Base-by-base conservation (phyloP, 2,888 invertebrate genomes). In the Tenthredo livida region DNA sequence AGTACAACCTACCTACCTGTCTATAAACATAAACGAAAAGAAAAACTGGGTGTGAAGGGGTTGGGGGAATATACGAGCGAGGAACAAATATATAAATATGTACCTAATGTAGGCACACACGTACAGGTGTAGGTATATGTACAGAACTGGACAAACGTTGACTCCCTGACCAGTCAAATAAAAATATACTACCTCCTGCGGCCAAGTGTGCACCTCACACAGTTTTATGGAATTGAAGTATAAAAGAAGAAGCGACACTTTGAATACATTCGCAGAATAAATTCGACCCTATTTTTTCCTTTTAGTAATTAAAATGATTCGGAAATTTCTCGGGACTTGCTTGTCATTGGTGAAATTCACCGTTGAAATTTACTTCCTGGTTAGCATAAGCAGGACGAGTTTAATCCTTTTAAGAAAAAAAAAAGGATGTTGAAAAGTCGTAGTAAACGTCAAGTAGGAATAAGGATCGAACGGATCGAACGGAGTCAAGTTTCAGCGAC, bases 401-500 rank as follows among this genome's bases (percentile, higher is more conserved):
- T 25, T 25, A 61, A 61, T 25, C 61, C 61, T 12, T 21, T 7
- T 2, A 33, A 33, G 4, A 33, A 33, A 33, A 33, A 25, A 21
- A 21, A 3, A 12, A 61, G 12, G 21, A 25, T 25, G 61, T 25
- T 12, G 10, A 25, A 61, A 61, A 61, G 17, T 21, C 10, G 50
- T 17, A 50, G 50, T 29, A 54, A 77, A 50, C 75, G 47, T 29
- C 47, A 17, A 25, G 77, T n/a, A 12, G 73, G 40, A 43, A 25
- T n/a, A 7, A 43, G n/a, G 40, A 73, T 73, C 73, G 43, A 43
- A 73, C 43, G 43, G 43, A 40, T 47, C 67, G 67, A 37, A 37
- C 15, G 83, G 83, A 83, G 67, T 83, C 67, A 67, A 83, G 70
- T 83, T 83, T 83, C 83, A 67, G 83, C 83, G 67, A 83, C 83